phyloP scores from a whole-genome alignment of 30 jellyfish, hydroid and myxozoan genomes.

The Sanderia malayensis region DNA sequence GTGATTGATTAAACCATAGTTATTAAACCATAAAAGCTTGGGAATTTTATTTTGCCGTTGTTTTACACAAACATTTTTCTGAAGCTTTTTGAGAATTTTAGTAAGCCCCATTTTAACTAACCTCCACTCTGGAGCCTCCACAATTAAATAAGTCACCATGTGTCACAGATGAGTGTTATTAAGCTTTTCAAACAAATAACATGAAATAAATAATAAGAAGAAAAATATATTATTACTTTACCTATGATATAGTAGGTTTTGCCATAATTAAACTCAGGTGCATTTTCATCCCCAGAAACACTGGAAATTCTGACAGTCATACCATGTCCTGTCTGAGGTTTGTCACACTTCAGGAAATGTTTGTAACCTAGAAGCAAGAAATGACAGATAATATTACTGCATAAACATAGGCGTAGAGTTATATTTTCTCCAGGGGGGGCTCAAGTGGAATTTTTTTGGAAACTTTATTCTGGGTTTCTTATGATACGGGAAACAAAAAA shows the following conservation, averaged over 20 bases:
- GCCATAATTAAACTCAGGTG: slow-evolving; percentile 4
- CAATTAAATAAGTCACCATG: not conserved
- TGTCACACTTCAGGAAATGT: slow-evolving; percentile 19
- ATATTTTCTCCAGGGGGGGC: no score
- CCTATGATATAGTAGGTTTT: slow-evolving; percentile 24
- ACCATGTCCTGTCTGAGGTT: not conserved
- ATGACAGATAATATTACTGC: no score
- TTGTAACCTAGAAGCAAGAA: not conserved
- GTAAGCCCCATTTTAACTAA: not conserved
- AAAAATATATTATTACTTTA: not conserved
- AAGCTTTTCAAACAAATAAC: not conserved
- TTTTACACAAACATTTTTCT: no score
- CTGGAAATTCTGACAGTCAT: slow-evolving; percentile 21
- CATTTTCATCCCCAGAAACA: slow-evolving; percentile 13
- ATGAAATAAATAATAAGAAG: not conserved
- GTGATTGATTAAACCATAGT: no score
- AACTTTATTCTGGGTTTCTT: no score
- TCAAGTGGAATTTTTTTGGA: no score
- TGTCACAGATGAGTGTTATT: not conserved
- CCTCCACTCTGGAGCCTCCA: not conserved
- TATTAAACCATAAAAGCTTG: no score
- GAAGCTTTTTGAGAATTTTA: not conserved
- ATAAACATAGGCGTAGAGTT: no score
- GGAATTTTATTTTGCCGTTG: not conserved
- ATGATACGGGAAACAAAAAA: no score